A percentile compares a stretch with the other conserved stretches of the same genome.
phyloP scores from a whole-genome alignment of 2,888 invertebrate species.

The Lasioglossum calceatum region DNA sequence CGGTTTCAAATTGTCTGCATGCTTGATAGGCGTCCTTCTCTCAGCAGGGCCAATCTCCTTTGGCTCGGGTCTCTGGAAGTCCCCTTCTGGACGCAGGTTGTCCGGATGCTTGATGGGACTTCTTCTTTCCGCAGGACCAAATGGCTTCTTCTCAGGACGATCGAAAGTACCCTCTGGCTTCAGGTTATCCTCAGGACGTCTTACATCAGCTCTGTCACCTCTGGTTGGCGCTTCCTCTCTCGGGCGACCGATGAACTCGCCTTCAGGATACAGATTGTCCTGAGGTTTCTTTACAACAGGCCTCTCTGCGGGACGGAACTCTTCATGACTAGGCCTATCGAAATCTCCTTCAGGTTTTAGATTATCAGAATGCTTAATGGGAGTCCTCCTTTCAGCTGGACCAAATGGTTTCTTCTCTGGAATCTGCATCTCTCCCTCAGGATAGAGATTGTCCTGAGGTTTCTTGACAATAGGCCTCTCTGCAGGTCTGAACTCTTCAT shows the following conservation, averaged over 20 bases:
- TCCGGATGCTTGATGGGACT: slow-evolving; percentile 84
- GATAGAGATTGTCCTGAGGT: slow-evolving; percentile 79
- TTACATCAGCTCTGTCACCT: slow-evolving; percentile 79
- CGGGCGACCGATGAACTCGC: slow-evolving; percentile 80
- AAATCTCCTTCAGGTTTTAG: slow-evolving; percentile 85
- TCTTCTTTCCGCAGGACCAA: slow-evolving; percentile 83
- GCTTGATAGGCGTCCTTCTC: slow-evolving; percentile 81
- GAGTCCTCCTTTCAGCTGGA: slow-evolving; percentile 85
- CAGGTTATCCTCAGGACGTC: slow-evolving; percentile 86
- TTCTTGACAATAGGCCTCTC: slow-evolving; percentile 86
- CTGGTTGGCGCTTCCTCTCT: slow-evolving; percentile 80
- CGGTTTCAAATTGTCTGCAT: slow-evolving; percentile 83
- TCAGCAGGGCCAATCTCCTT: slow-evolving; percentile 84
- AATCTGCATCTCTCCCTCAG: slow-evolving; percentile 47
- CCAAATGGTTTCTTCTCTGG: neutral
- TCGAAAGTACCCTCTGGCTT: slow-evolving; percentile 84
- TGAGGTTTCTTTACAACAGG: slow-evolving; percentile 84
- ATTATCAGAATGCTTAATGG: slow-evolving; percentile 81
- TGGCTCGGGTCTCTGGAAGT: slow-evolving; percentile 82
- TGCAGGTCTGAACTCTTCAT: slow-evolving; percentile 79
- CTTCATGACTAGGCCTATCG: slow-evolving; percentile 78
- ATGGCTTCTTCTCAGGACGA: slow-evolving; percentile 75
- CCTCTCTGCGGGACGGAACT: slow-evolving; percentile 85
- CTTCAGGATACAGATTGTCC: slow-evolving; percentile 78
- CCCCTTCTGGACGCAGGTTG: slow-evolving; percentile 85